Conservation (phyloP, 2,797 vertebrate species). For the Calcarius lapponicus region DNA sequence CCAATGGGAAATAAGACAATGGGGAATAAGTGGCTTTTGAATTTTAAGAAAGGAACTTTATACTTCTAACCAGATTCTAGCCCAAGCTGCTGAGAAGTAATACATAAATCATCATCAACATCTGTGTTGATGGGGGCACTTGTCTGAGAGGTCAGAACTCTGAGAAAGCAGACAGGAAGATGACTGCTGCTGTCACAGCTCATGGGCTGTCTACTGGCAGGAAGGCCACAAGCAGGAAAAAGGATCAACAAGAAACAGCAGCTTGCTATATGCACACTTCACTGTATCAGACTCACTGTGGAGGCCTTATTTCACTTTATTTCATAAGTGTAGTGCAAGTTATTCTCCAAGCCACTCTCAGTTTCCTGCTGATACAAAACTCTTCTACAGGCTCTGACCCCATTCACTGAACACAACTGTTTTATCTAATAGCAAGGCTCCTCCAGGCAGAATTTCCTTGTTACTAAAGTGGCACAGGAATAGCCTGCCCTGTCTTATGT, state of each 20-base stretch:
- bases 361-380: background rate
- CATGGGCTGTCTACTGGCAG: background rate
- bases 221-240: background rate
- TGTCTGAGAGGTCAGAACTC: background rate
- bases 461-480: slow-evolving; percentile 18
- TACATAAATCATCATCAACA: background rate
- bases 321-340: background rate
- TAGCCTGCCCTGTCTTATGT: background rate
- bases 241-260: background rate
- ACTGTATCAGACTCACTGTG: background rate
- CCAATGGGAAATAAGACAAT: background rate
- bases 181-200: background rate
- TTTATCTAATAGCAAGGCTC: background rate
- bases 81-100: background rate
- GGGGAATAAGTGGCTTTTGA: background rate
- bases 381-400: background rate
- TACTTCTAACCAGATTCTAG: background rate
- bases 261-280: background rate
- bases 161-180: background rate
- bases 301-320: background rate
- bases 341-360: background rate
- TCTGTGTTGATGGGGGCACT: background rate
- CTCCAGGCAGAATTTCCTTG: slow-evolving; percentile 27
- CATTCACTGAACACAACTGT: background rate
- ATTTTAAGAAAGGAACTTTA: background rate